phyloP scores from a whole-genome alignment of 2,888 invertebrate species.

The Netelia inedita region DNA sequence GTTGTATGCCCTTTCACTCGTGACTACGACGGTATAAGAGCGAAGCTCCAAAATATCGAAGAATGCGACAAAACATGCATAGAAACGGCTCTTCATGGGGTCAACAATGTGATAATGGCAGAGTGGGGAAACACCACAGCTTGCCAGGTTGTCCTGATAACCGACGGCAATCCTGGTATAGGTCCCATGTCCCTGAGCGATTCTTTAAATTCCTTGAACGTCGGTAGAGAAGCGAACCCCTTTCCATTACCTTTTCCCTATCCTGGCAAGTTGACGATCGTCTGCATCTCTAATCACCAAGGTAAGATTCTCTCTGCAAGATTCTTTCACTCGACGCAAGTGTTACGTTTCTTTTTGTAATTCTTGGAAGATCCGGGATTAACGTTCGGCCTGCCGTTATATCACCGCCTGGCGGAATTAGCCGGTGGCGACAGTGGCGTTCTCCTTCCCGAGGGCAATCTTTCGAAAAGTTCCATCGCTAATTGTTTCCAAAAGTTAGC shows the following conservation, averaged over 20 bases:
- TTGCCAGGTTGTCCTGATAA: slow-evolving; percentile 92
- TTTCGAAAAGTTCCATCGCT: slow-evolving; percentile 84
- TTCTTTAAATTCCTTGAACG: slow-evolving; percentile 86
- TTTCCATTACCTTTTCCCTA: slow-evolving; percentile 93
- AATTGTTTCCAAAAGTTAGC: slow-evolving; percentile 88
- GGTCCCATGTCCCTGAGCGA: slow-evolving; percentile 89
- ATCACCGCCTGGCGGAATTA: slow-evolving; percentile 93
- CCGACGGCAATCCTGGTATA: slow-evolving; percentile 91
- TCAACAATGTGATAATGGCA: slow-evolving; percentile 91
- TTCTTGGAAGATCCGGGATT: slow-evolving; percentile 77
- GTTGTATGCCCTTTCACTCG: slow-evolving; percentile 94
- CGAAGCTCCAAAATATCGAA: slow-evolving; percentile 91
- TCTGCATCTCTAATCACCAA: slow-evolving; percentile 89
- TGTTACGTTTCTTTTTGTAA: slow-evolving; percentile 12
- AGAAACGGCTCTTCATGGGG: slow-evolving; percentile 92
- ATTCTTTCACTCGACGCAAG: background rate
- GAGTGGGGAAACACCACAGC: slow-evolving; percentile 97
- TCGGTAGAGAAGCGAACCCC: slow-evolving; percentile 84
- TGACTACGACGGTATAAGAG: slow-evolving; percentile 93
- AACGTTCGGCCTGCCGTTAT: slow-evolving; percentile 89
- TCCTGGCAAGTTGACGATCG: slow-evolving; percentile 92
- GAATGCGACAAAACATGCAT: slow-evolving; percentile 95
- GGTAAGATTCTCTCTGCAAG: slow-evolving; percentile 84
- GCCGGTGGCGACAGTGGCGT: slow-evolving; percentile 89
- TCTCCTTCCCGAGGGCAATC: slow-evolving; percentile 87